A percentile compares a stretch with the other conserved stretches of the same genome.
These are phyloP conservation scores for Xiphophorus maculatus DNA, from an alignment of 2,113 vertebrate genomes.

Conservation along the genomic window DNA sequence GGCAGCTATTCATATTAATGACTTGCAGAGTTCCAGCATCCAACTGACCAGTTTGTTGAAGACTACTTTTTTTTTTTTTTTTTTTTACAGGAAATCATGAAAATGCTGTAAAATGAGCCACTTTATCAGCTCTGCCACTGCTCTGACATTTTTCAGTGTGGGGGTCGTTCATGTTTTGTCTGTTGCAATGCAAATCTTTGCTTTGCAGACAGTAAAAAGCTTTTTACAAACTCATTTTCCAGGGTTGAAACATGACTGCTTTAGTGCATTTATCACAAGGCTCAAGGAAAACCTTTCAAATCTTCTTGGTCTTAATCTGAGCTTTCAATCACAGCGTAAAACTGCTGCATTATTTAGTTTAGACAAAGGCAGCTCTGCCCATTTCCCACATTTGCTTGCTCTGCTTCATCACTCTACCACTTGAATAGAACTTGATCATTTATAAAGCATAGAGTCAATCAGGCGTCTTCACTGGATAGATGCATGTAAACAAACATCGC, in stretches of 20 bases:
- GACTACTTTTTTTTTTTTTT: not conserved
- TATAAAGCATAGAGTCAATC: not conserved
- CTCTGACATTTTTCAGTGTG: not conserved
- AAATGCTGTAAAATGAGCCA: not conserved
- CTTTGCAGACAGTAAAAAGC: not conserved
- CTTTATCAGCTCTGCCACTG: not conserved
- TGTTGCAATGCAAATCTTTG: not conserved
- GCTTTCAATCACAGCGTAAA: not conserved
- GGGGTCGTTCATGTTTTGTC: not conserved
- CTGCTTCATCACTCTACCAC: not conserved
- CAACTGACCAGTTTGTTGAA: not conserved
- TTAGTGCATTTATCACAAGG: not conserved
- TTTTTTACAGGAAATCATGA: not conserved
- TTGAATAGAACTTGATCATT: not conserved
- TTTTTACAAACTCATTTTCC: not conserved
- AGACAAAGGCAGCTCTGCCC: not conserved
- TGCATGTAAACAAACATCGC: too few species aligned
- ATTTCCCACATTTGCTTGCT: not conserved
- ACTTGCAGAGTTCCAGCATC: not conserved
- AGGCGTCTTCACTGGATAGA: not conserved
- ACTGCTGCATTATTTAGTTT: not conserved
- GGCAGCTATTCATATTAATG: conserved; percentile 10
- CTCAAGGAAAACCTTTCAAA: not conserved
- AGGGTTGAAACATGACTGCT: not conserved
- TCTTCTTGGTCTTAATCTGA: not conserved